Evolutionary conservation across 2,888 invertebrate genomes (phyloP).

Genomic region (Drosophila heteroneura): DNA sequence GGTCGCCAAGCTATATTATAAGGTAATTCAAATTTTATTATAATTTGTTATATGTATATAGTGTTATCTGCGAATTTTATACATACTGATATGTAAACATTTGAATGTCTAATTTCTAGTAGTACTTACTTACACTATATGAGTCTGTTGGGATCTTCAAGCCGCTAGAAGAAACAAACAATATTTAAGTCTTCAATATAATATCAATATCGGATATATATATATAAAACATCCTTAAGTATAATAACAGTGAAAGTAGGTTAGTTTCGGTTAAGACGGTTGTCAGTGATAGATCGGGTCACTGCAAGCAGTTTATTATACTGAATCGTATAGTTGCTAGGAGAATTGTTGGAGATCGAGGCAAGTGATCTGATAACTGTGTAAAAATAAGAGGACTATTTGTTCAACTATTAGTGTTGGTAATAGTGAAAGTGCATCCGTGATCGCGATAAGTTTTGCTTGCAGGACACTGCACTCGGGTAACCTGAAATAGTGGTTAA

Average conservation of each 20-base stretch:
- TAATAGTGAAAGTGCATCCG: not conserved
- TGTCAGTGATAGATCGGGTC: not conserved
- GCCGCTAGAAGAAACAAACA: conserved; percentile 4
- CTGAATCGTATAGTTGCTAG: not conserved
- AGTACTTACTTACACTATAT: conserved; percentile 5
- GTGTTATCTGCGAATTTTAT: not conserved
- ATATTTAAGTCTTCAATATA: not conserved
- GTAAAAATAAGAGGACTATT: not conserved
- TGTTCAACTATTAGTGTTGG: not conserved
- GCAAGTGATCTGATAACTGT: not conserved
- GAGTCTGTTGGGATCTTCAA: not conserved
- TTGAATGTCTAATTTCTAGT: not conserved
- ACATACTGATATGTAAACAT: not conserved
- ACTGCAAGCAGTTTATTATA: too few relatives aligned
- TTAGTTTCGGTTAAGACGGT: not conserved
- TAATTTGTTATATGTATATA: not conserved
- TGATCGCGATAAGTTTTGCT: not conserved
- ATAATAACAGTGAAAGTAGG: not conserved
- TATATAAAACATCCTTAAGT: not conserved
- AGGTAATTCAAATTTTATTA: not conserved
- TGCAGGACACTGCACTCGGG: not conserved
- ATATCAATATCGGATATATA: not conserved
- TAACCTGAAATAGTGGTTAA: not conserved
- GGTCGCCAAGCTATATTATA: not conserved
- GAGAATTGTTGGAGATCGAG: not conserved